Evolutionary conservation across 2,113 vertebrate genomes (phyloP).

Genomic region (Notarius lentiginosus): DNA sequence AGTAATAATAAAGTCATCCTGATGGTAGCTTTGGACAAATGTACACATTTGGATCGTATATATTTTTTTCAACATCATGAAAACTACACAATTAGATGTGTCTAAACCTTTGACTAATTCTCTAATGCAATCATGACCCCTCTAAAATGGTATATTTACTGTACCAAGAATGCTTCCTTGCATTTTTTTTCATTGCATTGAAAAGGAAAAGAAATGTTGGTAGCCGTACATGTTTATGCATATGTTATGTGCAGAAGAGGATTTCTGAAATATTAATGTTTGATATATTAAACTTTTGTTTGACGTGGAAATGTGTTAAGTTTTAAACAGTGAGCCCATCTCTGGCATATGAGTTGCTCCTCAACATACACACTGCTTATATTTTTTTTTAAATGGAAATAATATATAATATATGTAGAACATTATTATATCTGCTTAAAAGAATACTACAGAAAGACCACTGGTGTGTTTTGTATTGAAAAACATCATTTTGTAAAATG

Average conservation of each 20-base stretch:
- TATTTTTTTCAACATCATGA: background rate
- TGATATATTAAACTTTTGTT: background rate
- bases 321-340: background rate
- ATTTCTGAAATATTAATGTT: background rate
- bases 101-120: too few relatives aligned
- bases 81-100: background rate
- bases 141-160: background rate
- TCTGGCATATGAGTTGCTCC: background rate
- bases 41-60: background rate
- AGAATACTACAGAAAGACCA: background rate
- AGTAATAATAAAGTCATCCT: background rate
- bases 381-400: background rate
- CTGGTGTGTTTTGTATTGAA: background rate
- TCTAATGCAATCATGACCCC: background rate
- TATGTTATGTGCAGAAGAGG: slow-evolving; percentile 4
- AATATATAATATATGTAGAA: background rate
- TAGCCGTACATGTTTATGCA: background rate
- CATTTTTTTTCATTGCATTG: background rate
- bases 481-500: background rate
- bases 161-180: background rate
- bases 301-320: too few relatives aligned
- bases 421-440: background rate
- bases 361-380: background rate
- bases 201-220: background rate
- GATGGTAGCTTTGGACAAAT: background rate